phyloP scores from a whole-genome alignment of 2,113 vertebrate species.

The Gopherus evgoodei region DNA sequence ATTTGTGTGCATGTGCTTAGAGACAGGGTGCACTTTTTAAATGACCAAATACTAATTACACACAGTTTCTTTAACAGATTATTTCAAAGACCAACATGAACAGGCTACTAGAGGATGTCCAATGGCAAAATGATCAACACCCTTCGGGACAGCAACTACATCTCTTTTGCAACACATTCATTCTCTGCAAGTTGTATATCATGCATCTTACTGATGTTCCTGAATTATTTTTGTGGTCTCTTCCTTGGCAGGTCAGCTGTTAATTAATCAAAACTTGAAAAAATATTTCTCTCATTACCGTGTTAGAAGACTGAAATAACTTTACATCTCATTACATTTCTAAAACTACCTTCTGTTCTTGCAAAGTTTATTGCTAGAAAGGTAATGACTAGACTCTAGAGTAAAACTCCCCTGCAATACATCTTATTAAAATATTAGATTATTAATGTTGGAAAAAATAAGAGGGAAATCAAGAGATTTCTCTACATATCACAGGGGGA shows the following conservation, averaged over 20 bases:
- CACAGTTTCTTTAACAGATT: not conserved
- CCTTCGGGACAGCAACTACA: not conserved
- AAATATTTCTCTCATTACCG: slow-evolving; percentile 16
- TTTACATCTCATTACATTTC: not conserved
- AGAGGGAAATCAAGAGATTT: not conserved
- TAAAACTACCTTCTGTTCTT: not conserved
- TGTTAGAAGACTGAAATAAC: not conserved
- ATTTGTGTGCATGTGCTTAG: not conserved
- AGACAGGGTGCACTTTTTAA: not conserved
- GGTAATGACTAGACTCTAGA: not conserved
- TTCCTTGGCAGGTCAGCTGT: not conserved
- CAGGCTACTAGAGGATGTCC: not conserved
- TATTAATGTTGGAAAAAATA: not conserved
- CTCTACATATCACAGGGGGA: not conserved
- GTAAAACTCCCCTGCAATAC: not conserved
- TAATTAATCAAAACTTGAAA: slow-evolving; percentile 27
- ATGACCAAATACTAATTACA: not conserved
- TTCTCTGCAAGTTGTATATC: not conserved
- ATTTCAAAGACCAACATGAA: not conserved
- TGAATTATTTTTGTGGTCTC: not conserved
- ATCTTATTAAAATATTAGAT: not conserved
- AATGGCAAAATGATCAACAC: not conserved
- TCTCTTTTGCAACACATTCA: not conserved
- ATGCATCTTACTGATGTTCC: not conserved
- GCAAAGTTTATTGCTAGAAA: not conserved